Evolutionary conservation across 2,797 vertebrate species (phyloP).

Genomic region (Cichlasoma orientale): DNA sequence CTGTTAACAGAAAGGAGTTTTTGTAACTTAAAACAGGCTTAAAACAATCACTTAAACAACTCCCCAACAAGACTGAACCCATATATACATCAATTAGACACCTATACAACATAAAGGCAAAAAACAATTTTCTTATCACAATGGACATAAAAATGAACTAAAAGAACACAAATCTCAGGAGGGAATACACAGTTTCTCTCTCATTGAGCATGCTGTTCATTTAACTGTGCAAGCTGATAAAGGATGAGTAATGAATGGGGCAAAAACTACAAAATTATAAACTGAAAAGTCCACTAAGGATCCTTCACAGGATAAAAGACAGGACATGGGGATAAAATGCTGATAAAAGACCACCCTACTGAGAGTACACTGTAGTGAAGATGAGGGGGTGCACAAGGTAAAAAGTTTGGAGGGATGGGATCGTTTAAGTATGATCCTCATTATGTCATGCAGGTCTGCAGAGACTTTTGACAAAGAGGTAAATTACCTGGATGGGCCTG

Average conservation of each 20-base stretch:
- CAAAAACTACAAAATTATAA: constrained; percentile 23
- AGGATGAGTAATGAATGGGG: constrained; percentile 50
- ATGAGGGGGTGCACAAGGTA: constrained; percentile 22
- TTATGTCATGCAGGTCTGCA: constrained; percentile 82
- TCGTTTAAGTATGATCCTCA: constrained; percentile 50
- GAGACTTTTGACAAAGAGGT: constrained; percentile 55
- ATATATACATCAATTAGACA: neutral
- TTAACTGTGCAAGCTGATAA: constrained; percentile 31
- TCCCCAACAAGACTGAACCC: constrained; percentile 7
- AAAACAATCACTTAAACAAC: constrained; percentile 15
- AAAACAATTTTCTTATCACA: constrained; percentile 19
- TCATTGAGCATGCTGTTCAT: constrained; percentile 65
- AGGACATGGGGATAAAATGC: constrained; percentile 21
- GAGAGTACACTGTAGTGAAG: constrained; percentile 36
- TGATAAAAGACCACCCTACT: constrained; percentile 4
- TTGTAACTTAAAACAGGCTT: constrained; percentile 9
- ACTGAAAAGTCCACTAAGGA: constrained; percentile 31
- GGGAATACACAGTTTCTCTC: constrained; percentile 11
- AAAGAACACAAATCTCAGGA: constrained; percentile 6
- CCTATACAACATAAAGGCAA: constrained; percentile 10
- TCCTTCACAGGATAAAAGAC: constrained; percentile 18
- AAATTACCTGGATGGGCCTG: constrained; percentile 91
- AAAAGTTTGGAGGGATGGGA: constrained; percentile 33
- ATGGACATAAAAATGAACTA: constrained; percentile 1
- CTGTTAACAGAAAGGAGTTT: constrained; percentile 18